Evolutionary conservation across 2,888 invertebrate species (phyloP).

Genomic region (Hirtodrosophila histrioides): DNA sequence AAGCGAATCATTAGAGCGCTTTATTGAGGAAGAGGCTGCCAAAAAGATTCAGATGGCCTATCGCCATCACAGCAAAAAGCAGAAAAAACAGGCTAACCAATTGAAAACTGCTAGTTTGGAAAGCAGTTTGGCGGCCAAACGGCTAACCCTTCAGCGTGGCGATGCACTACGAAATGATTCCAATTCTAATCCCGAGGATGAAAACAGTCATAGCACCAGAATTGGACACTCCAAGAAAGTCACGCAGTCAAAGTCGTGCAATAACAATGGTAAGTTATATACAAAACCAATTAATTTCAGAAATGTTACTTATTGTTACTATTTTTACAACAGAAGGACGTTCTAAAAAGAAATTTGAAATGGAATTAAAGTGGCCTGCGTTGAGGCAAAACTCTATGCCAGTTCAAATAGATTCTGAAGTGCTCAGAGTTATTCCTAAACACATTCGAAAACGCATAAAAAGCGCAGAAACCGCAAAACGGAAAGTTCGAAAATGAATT

Average conservation of each 20-base stretch:
- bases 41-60: slow-evolving; percentile 72
- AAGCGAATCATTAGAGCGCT: slow-evolving; percentile 81
- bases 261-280: slow-evolving; percentile 32
- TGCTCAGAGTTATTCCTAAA: slow-evolving; percentile 83
- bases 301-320: not conserved
- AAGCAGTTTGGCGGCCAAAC: slow-evolving; percentile 77
- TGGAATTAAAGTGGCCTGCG: slow-evolving; percentile 70
- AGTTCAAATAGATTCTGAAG: slow-evolving; percentile 83
- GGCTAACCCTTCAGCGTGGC: slow-evolving; percentile 82
- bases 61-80: slow-evolving; percentile 50
- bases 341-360: slow-evolving; percentile 13
- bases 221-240: not conserved
- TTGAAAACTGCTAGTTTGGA: slow-evolving; percentile 58
- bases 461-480: slow-evolving; percentile 76
- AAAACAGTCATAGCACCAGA: slow-evolving; percentile 47
- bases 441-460: slow-evolving; percentile 81
- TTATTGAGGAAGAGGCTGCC: slow-evolving; percentile 77
- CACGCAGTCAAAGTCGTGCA: not conserved
- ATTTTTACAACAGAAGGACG: slow-evolving; percentile 22
- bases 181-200: slow-evolving; percentile 80
- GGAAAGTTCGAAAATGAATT: slow-evolving; percentile 33
- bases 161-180: slow-evolving; percentile 83
- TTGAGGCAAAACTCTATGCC: slow-evolving; percentile 84
- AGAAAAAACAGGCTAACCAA: slow-evolving; percentile 13
- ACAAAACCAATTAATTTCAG: not conserved